Evolutionary conservation across 2,113 vertebrate species (phyloP).

Genomic region (Naja naja): DNA sequence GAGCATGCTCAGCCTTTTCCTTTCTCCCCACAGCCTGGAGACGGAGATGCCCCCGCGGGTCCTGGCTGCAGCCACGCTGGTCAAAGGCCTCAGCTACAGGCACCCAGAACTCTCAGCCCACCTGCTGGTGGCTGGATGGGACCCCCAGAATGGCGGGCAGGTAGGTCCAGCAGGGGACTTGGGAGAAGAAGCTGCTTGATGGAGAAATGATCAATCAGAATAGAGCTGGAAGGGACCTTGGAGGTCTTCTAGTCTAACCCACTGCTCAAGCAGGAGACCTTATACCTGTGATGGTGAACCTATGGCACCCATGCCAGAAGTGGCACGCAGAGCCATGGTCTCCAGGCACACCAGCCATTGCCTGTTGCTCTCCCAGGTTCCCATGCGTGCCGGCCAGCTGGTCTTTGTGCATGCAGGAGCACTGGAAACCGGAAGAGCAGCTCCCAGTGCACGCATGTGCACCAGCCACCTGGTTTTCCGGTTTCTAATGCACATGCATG

Average conservation of each 20-base stretch:
- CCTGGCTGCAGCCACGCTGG: conserved; percentile 78
- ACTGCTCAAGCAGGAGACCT: too few relatives aligned
- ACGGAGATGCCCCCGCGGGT: conserved; percentile 76
- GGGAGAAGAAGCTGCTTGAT: background rate
- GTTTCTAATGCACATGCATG: too few relatives aligned
- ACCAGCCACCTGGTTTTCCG: too few relatives aligned
- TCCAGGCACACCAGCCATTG: too few relatives aligned
- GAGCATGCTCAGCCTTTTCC: background rate
- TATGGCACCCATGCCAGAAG: too few relatives aligned
- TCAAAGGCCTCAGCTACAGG: conserved; percentile 82
- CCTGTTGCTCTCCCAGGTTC: too few relatives aligned
- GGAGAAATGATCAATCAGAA: background rate
- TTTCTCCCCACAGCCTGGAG: conserved; percentile 69
- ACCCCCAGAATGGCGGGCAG: conserved; percentile 76
- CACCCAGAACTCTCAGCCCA: conserved; percentile 83
- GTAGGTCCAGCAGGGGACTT: conserved; percentile 53
- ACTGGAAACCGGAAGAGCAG: too few relatives aligned
- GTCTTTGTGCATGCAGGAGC: too few relatives aligned
- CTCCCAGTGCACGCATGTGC: too few relatives aligned
- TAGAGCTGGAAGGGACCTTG: background rate
- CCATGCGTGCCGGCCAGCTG: too few relatives aligned
- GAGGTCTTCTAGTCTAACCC: background rate
- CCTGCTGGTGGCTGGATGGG: conserved; percentile 87
- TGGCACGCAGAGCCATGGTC: too few relatives aligned
- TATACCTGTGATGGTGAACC: too few relatives aligned